Evolutionary conservation across 2,113 vertebrate genomes (phyloP), one percentile per base, ranked within the genome.

Genomic region (Takifugu bimaculatus): DNA sequence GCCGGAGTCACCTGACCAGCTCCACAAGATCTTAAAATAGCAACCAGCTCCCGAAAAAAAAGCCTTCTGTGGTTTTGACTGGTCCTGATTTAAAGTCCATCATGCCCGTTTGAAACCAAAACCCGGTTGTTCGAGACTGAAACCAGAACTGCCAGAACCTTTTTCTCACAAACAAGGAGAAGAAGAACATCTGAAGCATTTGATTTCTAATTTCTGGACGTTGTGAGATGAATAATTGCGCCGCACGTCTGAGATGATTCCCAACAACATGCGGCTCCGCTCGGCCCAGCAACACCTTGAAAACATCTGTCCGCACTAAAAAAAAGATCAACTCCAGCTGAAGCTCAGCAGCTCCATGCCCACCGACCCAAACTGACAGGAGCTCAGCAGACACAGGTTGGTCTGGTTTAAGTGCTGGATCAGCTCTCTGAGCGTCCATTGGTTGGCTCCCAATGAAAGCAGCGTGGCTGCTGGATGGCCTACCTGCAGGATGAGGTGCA

Each of bases 401-500:
- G 74, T 65, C 66, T 60, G 3, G 25, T 50, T 61, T 64, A 20
- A 26, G 29, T 5, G 26, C 54, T 75, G 77, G 84, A 79, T 63
- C 63, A 65, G 50, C n/a, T 76, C 58, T 9, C 48, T 0, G 5
- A n/a, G 3, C 70, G 70, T 51, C 67, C 2, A 84, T 88, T 88
- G 79, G 83, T 86, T 88, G 89, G 85, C 85, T 55, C 53, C 28
- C 65, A 75, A 88, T 89, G 55, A 88, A 89, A 90, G 85, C 26
- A 47, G 57, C 75, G 56, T 32, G 60, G 63, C 60, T 74, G 72
- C 60, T 88, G 85, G 76, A 91, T 85, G 69, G 74, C 78, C 81
- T 88, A 93, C 92, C 92, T 93, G 90, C 72, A 71, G 72, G 65
- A 89, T 87, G 91, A 89, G 84, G 89, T 72, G 88, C 75, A 69